phyloP scores from a whole-genome alignment of 2,113 vertebrate species.

The Crocuta crocuta region DNA sequence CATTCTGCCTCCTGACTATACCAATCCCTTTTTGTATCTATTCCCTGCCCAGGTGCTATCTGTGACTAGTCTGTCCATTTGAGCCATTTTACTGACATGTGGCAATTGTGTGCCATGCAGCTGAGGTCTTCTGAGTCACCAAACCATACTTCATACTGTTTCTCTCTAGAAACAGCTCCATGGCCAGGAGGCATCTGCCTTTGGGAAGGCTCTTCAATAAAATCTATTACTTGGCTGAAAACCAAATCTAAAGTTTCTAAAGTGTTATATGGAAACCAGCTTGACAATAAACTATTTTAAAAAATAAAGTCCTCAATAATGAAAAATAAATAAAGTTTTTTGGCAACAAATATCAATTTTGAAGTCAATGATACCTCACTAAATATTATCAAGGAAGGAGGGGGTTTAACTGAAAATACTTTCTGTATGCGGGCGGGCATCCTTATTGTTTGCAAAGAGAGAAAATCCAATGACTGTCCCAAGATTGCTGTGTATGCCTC shows the following conservation, averaged over 20 bases:
- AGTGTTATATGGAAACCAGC: too few species aligned
- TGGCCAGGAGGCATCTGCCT: background rate
- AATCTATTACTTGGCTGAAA: constrained; percentile 27
- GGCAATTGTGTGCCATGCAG: background rate
- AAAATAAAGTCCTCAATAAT: too few species aligned
- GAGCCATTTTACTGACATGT: background rate
- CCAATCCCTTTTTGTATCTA: too few species aligned
- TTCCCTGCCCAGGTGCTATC: background rate
- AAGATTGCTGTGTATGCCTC: background rate
- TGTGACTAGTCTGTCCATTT: background rate
- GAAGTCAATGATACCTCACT: background rate
- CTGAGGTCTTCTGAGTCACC: background rate
- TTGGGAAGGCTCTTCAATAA: background rate
- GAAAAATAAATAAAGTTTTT: background rate
- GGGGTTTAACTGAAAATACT: background rate
- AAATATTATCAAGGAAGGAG: background rate
- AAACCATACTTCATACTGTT: background rate
- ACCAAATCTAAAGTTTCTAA: background rate
- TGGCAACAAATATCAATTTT: background rate
- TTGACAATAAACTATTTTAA: too few species aligned
- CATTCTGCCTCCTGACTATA: too few species aligned
- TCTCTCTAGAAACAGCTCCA: background rate
- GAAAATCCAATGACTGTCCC: background rate
- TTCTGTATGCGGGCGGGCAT: background rate
- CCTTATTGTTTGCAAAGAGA: background rate